Base-by-base conservation (phyloP, 2,797 vertebrate genomes). In the Eulemur rubriventer region DNA sequence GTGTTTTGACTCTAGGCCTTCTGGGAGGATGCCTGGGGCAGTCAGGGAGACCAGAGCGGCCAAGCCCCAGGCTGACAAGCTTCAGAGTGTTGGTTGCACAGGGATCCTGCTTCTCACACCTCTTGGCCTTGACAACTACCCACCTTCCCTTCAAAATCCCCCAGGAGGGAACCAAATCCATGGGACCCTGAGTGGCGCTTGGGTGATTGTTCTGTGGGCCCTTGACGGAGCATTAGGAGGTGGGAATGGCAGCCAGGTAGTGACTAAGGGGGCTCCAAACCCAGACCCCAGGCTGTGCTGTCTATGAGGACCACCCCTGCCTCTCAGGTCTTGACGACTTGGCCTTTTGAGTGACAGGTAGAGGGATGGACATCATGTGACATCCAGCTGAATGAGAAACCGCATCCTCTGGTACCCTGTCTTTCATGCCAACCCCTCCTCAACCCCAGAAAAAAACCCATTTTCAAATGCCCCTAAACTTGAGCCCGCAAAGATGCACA, bases 21-120 rank as follows among this genome's bases (percentile, higher is more conserved):
- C 0, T 8, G 69, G 41, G 28, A 73, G 22, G 63, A 28, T 8
- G 35, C 43, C 79, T 0, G 2, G 12, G 28, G 16, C 41, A 13
- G 3, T 6, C 6, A 0, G 4, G 43, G 59, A 18, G 4, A 48
- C 55, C 28, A 16, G 61, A 50, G n/a, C 3, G 11, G 63, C 84
- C 4, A 0, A 26, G 20, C 9, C 67, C n/a, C 30, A 0, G 0
- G 2, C 7, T 2, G 48, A 57, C 1, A 0, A 33, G 50, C 33
- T 16, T 30, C 0, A 11, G 48, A 7, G 17, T n/a, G 76, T 2
- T 5, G 41, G 65, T 2, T 0, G 7, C 52, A 0, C 0, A 22
- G 30, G 38, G 4, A 0, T 24, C 9, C 5, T n/a, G 55, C 2
- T 14, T n/a, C 48, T 35, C 7, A 2, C 2, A 16, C 50, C 28